Base-by-base conservation (phyloP, 1,140 invertebrate species). In the Planococcus citri region DNA sequence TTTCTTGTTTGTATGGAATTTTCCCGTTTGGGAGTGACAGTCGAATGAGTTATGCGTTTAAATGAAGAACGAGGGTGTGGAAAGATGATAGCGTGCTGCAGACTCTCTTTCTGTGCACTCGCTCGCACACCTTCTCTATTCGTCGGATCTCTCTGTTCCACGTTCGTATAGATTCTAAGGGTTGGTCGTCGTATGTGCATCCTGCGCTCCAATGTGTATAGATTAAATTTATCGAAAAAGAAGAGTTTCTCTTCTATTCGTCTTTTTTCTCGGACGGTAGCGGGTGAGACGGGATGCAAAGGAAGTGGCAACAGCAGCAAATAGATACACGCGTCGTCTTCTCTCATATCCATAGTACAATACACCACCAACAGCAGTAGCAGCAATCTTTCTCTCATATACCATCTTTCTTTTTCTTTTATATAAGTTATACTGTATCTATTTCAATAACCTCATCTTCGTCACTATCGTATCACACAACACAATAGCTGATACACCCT, bases 1-100 rank as follows among this genome's bases (percentile, higher is more conserved):
- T 64, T 64, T 64, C 60, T 64, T 64, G 60, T 64, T 64, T 64
- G 60, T 64, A 64, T 64, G 60, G 60, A 64, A 64, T 64, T 64
- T 64, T 64, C 60, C 60, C 60, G 60, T 64, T 64, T 64, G 60
- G 60, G 60, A 64, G 60, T 64, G 60, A 64, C 60, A 64, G 60
- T 17, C 60, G 60, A 64, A 64, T 64, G 60, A 64, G 60, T 64
- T 64, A 64, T 25, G 60, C 3, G 60, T 64, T 64, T 24, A 64
- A 64, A 64, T 64, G 60, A 64, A 64, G 60, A 64, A 64, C 60
- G 25, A 64, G 60, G 60, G 60, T 64, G 60, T 64, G 60, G 60
- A 64, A 64, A 64, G 60, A 64, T 64, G 60, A 64, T 64, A 64
- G 60, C 60, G 60, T 64, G 25, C 60, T 64, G 60, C 60, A 64